phyloP scores from a whole-genome alignment of 1,140 invertebrate species.

The Ceratina australensis region DNA sequence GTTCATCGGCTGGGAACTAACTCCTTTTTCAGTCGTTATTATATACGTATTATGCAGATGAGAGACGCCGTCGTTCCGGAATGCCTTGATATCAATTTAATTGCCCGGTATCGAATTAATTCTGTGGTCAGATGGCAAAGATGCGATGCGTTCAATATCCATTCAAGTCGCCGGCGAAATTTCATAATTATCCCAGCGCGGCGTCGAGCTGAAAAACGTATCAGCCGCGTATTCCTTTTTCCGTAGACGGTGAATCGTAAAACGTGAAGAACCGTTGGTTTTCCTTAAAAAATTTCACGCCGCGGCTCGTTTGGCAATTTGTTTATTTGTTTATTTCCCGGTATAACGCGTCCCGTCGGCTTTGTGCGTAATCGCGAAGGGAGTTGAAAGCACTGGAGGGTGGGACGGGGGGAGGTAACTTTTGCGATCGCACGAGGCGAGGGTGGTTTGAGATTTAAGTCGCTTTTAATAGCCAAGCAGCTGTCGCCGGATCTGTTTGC shows the following conservation, averaged over 20 bases:
- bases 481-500: slow-evolving; percentile 62
- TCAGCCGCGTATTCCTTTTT: no score
- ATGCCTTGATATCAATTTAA: slow-evolving; percentile 73
- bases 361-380: slow-evolving; percentile 48
- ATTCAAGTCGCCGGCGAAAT: not conserved
- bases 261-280: not conserved
- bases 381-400: not conserved
- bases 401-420: slow-evolving; percentile 36
- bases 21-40: slow-evolving; percentile 61
- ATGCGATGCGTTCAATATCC: slow-evolving; percentile 22
- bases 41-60: slow-evolving; percentile 75
- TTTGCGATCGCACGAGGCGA: slow-evolving; percentile 47
- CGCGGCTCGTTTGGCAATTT: slow-evolving; percentile 71
- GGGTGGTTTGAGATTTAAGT: slow-evolving; percentile 60
- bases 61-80: slow-evolving; percentile 49
- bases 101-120: slow-evolving; percentile 64
- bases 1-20: slow-evolving; percentile 44
- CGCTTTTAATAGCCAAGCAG: slow-evolving; percentile 66
- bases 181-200: slow-evolving; percentile 16
- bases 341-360: slow-evolving; percentile 36
- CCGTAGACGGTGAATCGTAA: no score
- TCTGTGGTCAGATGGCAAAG: slow-evolving; percentile 44
- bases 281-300: no score
- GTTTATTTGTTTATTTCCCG: slow-evolving; percentile 59
- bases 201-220: not conserved